Evolutionary conservation across 2,113 vertebrate species (phyloP).

Genomic region (Phyllopteryx taeniolatus): DNA sequence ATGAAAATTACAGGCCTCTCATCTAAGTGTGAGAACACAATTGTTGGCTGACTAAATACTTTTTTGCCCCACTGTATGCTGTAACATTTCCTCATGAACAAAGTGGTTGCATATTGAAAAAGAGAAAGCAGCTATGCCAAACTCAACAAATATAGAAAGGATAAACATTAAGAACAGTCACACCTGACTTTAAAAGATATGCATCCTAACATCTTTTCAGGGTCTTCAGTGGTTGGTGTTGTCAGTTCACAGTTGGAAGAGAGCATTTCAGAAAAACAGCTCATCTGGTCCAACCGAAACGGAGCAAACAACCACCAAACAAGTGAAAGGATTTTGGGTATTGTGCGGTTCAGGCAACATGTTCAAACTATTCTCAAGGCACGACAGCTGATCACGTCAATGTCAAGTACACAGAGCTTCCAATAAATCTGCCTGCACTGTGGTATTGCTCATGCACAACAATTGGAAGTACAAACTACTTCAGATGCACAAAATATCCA

Average conservation of each 20-base stretch:
- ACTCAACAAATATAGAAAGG: slow-evolving; percentile 83
- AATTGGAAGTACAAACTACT: slow-evolving; percentile 39
- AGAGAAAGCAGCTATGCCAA: slow-evolving; percentile 95
- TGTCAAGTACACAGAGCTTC: slow-evolving; percentile 81
- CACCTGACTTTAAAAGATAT: slow-evolving; percentile 69
- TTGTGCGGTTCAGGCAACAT: slow-evolving; percentile 81
- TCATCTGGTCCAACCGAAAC: slow-evolving; percentile 5
- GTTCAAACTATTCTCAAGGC: slow-evolving; percentile 99
- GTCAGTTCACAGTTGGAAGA: slow-evolving; percentile 12
- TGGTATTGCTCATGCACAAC: slow-evolving; percentile 47
- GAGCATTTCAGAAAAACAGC: not conserved
- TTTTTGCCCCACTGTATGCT: slow-evolving; percentile 40
- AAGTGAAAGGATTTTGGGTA: slow-evolving; percentile 48
- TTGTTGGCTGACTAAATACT: too few relatives aligned
- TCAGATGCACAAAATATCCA: slow-evolving; percentile 41
- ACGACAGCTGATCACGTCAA: slow-evolving; percentile 94
- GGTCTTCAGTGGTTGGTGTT: slow-evolving; percentile 19
- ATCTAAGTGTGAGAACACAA: too few relatives aligned
- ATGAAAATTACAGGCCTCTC: too few relatives aligned
- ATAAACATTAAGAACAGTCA: slow-evolving; percentile 81
- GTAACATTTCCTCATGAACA: slow-evolving; percentile 82
- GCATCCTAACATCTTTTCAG: slow-evolving; percentile 50
- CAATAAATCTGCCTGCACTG: slow-evolving; percentile 46
- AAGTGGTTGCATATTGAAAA: slow-evolving; percentile 99
- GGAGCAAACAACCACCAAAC: slow-evolving; percentile 12